Percentiles rank a stretch among this genome's conserved stretches.
These are phyloP conservation scores for Syncerus caffer DNA, from an alignment of 2,797 vertebrate species.

Conservation along the genomic window DNA sequence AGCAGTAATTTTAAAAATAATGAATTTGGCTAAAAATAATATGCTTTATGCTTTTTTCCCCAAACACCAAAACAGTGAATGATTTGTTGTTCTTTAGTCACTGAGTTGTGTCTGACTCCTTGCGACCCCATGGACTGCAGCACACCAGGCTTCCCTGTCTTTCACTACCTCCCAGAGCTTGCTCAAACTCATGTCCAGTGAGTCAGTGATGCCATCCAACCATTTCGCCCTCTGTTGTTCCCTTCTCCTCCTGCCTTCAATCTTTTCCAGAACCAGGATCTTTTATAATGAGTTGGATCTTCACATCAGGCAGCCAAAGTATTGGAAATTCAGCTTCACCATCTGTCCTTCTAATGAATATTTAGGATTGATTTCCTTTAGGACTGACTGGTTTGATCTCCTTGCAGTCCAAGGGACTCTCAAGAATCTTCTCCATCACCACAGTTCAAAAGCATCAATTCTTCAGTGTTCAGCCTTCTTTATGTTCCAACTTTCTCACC, in stretches of 20 bases:
- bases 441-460: background rate
- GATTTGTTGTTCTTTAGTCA: background rate
- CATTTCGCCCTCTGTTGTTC: background rate
- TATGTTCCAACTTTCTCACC: background rate
- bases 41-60: background rate
- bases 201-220: background rate
- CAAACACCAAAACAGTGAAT: background rate
- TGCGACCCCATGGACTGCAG: rapidly evolving
- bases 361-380: background rate
- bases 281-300: background rate
- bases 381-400: background rate
- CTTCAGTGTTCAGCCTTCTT: background rate
- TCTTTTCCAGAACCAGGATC: background rate
- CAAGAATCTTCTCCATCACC: background rate
- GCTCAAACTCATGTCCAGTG: background rate
- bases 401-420: background rate
- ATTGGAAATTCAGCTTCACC: background rate
- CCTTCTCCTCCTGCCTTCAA: background rate
- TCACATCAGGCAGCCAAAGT: background rate
- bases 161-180: background rate
- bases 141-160: background rate
- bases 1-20: background rate
- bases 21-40: background rate
- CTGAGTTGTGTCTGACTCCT: background rate
- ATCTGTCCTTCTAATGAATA: background rate